Conservation (phyloP, 2,888 invertebrate species). For the Agapetus fuscipes region DNA sequence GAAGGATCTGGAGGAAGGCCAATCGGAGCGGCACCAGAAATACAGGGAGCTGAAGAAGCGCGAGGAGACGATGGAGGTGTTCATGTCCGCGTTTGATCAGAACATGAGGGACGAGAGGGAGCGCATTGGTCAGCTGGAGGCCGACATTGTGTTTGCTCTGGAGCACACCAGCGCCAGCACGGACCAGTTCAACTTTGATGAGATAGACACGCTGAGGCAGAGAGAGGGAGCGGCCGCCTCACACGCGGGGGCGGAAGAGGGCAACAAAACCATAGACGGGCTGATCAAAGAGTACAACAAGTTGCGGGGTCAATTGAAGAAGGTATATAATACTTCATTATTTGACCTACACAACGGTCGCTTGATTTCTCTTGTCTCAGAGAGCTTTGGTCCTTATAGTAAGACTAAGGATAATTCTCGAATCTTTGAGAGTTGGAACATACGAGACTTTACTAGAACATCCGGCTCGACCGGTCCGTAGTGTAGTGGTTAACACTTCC, state of each 20-base stretch:
- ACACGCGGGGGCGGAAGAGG: constrained; percentile 30
- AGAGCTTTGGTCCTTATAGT: no score
- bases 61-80: constrained; percentile 73
- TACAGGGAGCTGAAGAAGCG: constrained; percentile 70
- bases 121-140: constrained; percentile 52
- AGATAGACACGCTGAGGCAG: constrained; percentile 40
- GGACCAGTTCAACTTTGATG: constrained; percentile 48
- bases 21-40: constrained; percentile 66
- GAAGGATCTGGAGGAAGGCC: constrained; percentile 58
- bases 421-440: no score
- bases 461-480: no score
- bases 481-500: no score
- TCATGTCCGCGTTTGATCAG: constrained; percentile 56
- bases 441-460: no score
- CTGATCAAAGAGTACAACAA: constrained; percentile 45
- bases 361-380: no score
- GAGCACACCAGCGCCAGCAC: constrained; percentile 57
- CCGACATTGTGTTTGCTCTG: constrained; percentile 51
- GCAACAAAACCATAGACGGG: constrained; percentile 29
- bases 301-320: constrained; percentile 50
- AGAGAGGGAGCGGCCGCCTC: constrained; percentile 45
- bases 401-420: no score
- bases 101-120: constrained; percentile 53
- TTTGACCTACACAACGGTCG: no score
- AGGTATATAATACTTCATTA: constrained; percentile 44